Evolutionary conservation across 2,113 vertebrate species (phyloP), one percentile per base, ranked within the genome.

Genomic region (Pelecanoides urinatrix): DNA sequence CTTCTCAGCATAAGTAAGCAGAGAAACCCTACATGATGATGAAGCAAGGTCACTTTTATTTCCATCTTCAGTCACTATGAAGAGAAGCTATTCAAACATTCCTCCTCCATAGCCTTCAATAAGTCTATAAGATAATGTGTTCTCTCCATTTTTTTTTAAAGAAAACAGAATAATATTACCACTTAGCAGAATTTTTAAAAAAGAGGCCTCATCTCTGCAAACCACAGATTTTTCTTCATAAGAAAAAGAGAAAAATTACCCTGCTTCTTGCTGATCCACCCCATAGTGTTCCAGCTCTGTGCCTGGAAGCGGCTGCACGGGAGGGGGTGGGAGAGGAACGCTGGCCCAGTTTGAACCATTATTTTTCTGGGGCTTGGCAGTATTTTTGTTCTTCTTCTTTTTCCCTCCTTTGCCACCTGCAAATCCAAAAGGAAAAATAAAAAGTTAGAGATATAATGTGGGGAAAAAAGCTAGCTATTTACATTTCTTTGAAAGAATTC

Each of bases 391-490:
- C 98, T 99, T 99, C 98, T 99, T 99, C 98, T 99, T 99, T 98
- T 99, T 99, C 38, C 99, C 99, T 97, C 99, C 99, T 98, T 99
- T 99, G 16, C 99, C 99, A 98, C 99, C 99, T 99, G 95, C 78
- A 98, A 96, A 91, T 97, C 45, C 67, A 95, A 97, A 79, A 94
- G 81, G 15, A 76, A 87, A 82, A 95, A 66, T 1, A 61, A 85
- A 97, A 80, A 26, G 25, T 97, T 96, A 96, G 56, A 93, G 49
- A 91, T 79, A 73, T 27, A 85, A 38, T 42, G 18, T 30, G 34
- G 59, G 29, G 38, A 14, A 29, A 91, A 92, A 87, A 65, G 53
- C 53, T 76, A 91, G 68, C 45, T 92, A 80, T 90, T 95, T 96
- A 92, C 19, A 89, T 90, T 87, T 92, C 52, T 94, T 74, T 83